Evolutionary conservation across 2,113 vertebrate genomes (phyloP), one percentile per base, ranked within the genome.

Genomic region (Paracanthobrama guichenoti): DNA sequence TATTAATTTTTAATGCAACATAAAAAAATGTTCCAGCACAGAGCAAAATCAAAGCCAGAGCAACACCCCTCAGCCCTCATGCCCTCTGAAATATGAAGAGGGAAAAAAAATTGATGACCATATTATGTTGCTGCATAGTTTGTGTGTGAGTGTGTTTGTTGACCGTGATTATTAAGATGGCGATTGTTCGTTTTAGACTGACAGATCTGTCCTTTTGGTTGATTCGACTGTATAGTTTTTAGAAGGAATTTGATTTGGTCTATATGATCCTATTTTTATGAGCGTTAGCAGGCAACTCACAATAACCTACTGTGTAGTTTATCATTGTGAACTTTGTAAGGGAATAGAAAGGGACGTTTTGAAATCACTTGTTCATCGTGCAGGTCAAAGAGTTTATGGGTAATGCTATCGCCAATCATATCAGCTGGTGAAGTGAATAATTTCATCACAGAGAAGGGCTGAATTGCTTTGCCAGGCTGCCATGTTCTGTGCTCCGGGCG

Each of bases 1-100:
- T 94, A 93, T 94, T 94, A 94, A 94, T 94, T 94, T 94, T 94
- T 94, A 94, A 94, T 81, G 89, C 90, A 90, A 91, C 91, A 90
- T 93, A 82, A 88, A 86, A 67, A 83, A 79, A 93, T 93, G 90
- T 93, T 94, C 91, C 91, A 93, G 92, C 92, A 93, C 91, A 92
- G 92, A 94, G 93, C 94, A 92, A 92, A 93, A 94, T 94, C 93
- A 94, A 94, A 93, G 92, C 91, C 92, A 88, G 91, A 90, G 92
- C 81, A 92, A 85, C 90, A 93, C 91, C 64, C 87, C 75, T 79
- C 60, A 82, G 72, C 85, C 77, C 84, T 85, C 86, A 72, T 66
- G 84, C 85, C 79, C 79, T 86, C 81, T 85, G 81, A 83, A 87
- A 81, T 85, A 57, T 84, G 86, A 39, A 81, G 57, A 81, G 75